A percentile compares a stretch with the other conserved stretches of the same genome.
These are phyloP conservation scores for Venusia cambrica DNA, from an alignment of 2,888 invertebrate species.

Conservation along the genomic window DNA sequence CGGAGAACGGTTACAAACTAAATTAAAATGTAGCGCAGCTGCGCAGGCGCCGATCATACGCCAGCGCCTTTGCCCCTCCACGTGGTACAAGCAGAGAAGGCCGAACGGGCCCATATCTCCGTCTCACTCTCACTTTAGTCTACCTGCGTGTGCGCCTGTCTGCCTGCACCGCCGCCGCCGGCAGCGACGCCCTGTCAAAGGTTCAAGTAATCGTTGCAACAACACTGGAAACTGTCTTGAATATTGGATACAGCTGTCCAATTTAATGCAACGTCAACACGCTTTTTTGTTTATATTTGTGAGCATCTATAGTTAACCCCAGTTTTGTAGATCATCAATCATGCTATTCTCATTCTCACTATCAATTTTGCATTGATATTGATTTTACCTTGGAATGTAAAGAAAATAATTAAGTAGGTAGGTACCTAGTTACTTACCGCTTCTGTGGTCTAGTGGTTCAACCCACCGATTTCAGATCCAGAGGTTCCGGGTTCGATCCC, in stretches of 20 bases:
- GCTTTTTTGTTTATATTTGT: conserved; percentile 27
- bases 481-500: no score
- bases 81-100: conserved; percentile 59
- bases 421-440: no score
- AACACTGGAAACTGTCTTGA: conserved; percentile 43
- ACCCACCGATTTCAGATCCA: no score
- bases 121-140: conserved; percentile 44
- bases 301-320: conserved; percentile 10
- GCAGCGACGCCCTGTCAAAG: conserved; percentile 74
- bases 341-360: no score
- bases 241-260: conserved; percentile 31
- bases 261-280: conserved; percentile 36
- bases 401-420: no score
- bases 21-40: conserved; percentile 81
- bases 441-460: no score
- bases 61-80: conserved; percentile 71
- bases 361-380: no score
- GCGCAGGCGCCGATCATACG: conserved; percentile 71
- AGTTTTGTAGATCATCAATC: conserved; percentile 3
- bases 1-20: conserved; percentile 76
- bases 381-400: no score
- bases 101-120: conserved; percentile 40
- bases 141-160: conserved; percentile 76
- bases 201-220: conserved; percentile 66
- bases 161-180: conserved; percentile 57